Evolutionary conservation across 1,140 invertebrate genomes (phyloP).

Genomic region (Pseudoatta argentina): DNA sequence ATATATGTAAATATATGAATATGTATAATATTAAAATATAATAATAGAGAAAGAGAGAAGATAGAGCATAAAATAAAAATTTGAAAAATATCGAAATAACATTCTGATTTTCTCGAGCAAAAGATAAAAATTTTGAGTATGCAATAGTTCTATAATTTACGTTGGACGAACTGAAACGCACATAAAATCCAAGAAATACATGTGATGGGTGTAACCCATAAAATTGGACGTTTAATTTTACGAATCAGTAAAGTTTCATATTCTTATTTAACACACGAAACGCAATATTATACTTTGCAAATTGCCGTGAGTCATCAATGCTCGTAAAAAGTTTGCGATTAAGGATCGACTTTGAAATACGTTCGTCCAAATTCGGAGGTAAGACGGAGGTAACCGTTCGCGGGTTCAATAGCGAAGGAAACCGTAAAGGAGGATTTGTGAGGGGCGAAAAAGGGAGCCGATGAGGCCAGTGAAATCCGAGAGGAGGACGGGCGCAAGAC

Average conservation of each 20-base stretch:
- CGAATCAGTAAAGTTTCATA: background rate
- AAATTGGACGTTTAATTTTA: constrained; percentile 40
- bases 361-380: constrained; percentile 19
- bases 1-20: too few relatives aligned
- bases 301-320: background rate
- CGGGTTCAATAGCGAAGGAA: constrained; percentile 10
- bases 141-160: background rate
- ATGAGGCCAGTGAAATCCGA: constrained; percentile 43
- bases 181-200: constrained; percentile 1
- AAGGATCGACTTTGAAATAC: constrained; percentile 3
- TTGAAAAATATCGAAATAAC: background rate
- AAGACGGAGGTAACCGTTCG: background rate
- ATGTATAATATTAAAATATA: background rate
- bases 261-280: background rate
- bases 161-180: background rate
- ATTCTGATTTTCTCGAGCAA: background rate
- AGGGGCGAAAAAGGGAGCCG: constrained; percentile 31
- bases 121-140: background rate
- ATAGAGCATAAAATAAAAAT: background rate
- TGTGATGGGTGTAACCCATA: background rate
- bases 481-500: constrained; percentile 33
- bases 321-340: background rate
- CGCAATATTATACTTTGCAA: background rate
- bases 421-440: constrained; percentile 47
- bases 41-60: background rate